These are phyloP conservation scores for Andrena bucephala DNA, from an alignment of 2,888 invertebrate genomes.

Conservation along the genomic window DNA sequence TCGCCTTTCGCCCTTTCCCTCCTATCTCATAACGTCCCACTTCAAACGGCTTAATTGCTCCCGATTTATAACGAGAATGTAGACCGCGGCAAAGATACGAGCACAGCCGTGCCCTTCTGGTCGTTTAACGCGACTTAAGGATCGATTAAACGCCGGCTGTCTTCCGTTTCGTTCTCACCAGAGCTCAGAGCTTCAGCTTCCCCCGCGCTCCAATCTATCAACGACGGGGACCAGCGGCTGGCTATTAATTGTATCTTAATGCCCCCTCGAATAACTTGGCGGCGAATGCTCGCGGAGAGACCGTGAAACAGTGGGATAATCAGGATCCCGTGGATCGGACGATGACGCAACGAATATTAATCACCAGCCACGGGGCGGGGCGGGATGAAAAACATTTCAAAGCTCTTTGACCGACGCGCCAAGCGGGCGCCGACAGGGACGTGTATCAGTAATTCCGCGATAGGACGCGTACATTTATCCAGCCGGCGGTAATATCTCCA, in stretches of 20 bases:
- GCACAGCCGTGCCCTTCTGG: conserved; percentile 18
- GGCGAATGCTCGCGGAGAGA: background rate
- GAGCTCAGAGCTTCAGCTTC: background rate
- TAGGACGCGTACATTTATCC: conserved; percentile 14
- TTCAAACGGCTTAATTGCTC: conserved; percentile 67
- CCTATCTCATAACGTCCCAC: conserved; percentile 44
- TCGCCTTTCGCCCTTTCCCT: background rate
- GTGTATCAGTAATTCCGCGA: conserved; percentile 29
- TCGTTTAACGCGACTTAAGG: conserved; percentile 57
- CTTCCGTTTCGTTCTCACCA: conserved; percentile 10
- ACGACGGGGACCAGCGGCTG: conserved; percentile 5
- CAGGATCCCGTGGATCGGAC: background rate
- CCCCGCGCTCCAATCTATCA: conserved; percentile 31
- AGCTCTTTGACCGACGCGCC: conserved; percentile 7
- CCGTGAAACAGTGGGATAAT: background rate
- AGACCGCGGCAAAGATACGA: conserved; percentile 25
- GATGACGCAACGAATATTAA: conserved; percentile 39
- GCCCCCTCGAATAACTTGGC: conserved; percentile 6
- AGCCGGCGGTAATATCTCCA: conserved; percentile 26
- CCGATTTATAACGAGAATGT: conserved; percentile 66
- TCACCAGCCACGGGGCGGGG: conserved; percentile 13
- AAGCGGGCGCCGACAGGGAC: background rate
- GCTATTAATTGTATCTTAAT: conserved; percentile 40
- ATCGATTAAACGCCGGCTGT: conserved; percentile 50
- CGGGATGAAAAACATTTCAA: conserved; percentile 30